phyloP scores from a whole-genome alignment of 2,888 invertebrate genomes.

The Lasioglossum villosulum region DNA sequence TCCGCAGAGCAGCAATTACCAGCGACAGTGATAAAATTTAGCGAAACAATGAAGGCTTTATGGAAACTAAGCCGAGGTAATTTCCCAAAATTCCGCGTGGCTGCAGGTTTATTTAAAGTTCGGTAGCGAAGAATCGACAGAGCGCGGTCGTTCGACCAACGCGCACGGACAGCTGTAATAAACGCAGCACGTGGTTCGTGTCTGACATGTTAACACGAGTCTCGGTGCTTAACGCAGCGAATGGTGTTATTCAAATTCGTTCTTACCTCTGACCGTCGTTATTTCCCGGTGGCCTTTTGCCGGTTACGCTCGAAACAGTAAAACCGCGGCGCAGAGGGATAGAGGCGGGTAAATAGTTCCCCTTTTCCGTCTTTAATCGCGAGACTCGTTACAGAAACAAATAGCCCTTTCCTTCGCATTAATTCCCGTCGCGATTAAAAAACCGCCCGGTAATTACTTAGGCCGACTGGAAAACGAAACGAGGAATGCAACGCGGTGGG shows the following conservation, averaged over 20 bases:
- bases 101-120: not conserved
- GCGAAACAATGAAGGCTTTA: not conserved
- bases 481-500: not conserved
- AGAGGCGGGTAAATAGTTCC: conserved; percentile 21
- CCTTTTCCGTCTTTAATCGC: conserved; percentile 29
- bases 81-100: not conserved
- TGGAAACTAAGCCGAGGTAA: not conserved
- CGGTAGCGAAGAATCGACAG: not conserved
- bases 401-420: conserved; percentile 40
- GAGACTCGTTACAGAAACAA: conserved; percentile 46
- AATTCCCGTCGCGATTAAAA: conserved; percentile 57
- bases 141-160: not conserved
- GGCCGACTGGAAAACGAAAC: conserved; percentile 8
- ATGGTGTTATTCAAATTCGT: conserved; percentile 80
- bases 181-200: not conserved
- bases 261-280: conserved; percentile 38
- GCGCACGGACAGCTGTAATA: not conserved
- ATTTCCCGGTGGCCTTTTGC: conserved; percentile 55
- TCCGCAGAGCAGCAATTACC: not conserved
- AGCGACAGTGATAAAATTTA: not conserved
- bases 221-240: conserved; percentile 77
- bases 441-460: conserved; percentile 60
- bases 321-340: not conserved
- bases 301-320: conserved; percentile 55
- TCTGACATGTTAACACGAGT: conserved; percentile 72